These are phyloP conservation scores for Chaetogeoica ovagalla DNA, from an alignment of 2,888 invertebrate genomes.

Conservation along the genomic window DNA sequence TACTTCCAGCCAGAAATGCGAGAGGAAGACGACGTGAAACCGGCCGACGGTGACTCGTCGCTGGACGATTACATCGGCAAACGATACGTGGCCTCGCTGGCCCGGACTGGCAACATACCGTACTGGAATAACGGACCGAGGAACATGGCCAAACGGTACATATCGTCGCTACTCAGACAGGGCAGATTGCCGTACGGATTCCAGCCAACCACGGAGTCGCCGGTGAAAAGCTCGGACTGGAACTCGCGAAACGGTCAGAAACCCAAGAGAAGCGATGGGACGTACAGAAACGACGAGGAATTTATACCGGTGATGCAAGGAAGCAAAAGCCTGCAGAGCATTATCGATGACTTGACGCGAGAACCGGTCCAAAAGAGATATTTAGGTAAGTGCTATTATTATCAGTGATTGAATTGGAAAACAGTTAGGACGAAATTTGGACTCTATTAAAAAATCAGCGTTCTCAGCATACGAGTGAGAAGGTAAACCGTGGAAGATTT, in stretches of 20 bases:
- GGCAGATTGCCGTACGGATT: slow-evolving; percentile 56
- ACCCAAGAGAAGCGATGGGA: slow-evolving; percentile 6
- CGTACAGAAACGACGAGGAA: slow-evolving; percentile 27
- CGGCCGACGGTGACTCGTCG: slow-evolving; percentile 42
- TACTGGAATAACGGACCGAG: slow-evolving; percentile 53
- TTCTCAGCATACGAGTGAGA: no score
- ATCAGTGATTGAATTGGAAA: no score
- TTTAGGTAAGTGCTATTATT: slow-evolving; percentile 21
- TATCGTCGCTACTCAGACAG: slow-evolving; percentile 57
- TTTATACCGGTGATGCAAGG: slow-evolving; percentile 50
- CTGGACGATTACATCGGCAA: slow-evolving; percentile 31
- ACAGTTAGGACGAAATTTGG: no score
- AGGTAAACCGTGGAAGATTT: no score
- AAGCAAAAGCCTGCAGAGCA: slow-evolving; percentile 32
- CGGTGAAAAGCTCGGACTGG: neutral
- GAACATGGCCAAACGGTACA: slow-evolving; percentile 57
- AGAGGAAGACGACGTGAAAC: slow-evolving; percentile 56
- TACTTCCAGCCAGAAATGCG: slow-evolving; percentile 56
- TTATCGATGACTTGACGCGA: slow-evolving; percentile 39
- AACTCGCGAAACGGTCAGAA: neutral
- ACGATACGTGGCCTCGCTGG: slow-evolving; percentile 36
- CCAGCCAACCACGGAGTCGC: slow-evolving; percentile 36
- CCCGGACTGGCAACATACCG: slow-evolving; percentile 24
- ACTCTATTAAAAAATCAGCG: no score
- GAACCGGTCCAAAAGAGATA: slow-evolving; percentile 41